phyloP scores from a whole-genome alignment of 2,797 vertebrate species.

The Argyrosomus regius region DNA sequence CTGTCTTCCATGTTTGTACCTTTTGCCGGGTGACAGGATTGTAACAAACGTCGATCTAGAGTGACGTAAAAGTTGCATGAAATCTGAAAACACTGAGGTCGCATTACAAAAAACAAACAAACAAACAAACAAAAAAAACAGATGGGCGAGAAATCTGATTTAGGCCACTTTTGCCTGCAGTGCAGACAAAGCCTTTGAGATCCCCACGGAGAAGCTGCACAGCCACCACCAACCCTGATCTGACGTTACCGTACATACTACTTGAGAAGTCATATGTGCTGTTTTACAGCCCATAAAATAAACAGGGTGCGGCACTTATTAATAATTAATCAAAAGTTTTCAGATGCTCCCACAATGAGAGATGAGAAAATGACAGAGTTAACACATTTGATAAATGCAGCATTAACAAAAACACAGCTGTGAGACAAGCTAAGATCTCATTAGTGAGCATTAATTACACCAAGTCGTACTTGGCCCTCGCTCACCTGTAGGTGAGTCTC shows the following conservation, averaged over 20 bases:
- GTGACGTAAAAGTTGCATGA: no score
- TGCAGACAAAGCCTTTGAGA: no score
- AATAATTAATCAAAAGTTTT: neutral
- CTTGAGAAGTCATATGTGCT: no score
- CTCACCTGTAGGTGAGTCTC: conserved; percentile 94
- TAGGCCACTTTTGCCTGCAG: no score
- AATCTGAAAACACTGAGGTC: no score
- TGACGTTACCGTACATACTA: neutral
- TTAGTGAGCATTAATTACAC: conserved; percentile 11
- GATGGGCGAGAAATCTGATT: no score
- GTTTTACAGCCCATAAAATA: neutral
- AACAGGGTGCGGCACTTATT: neutral
- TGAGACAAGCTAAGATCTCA: neutral
- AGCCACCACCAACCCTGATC: neutral
- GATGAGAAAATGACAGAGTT: neutral
- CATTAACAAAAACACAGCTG: neutral
- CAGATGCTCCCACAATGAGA: neutral
- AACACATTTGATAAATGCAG: neutral
- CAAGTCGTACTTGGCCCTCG: neutral
- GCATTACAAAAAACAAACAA: no score
- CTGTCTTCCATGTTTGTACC: no score
- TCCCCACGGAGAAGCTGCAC: neutral
- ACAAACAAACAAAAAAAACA: no score
- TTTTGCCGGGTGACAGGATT: no score
- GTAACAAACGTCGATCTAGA: no score